Conservation (phyloP, 2,797 vertebrate species). For the Naso thynnoides region DNA sequence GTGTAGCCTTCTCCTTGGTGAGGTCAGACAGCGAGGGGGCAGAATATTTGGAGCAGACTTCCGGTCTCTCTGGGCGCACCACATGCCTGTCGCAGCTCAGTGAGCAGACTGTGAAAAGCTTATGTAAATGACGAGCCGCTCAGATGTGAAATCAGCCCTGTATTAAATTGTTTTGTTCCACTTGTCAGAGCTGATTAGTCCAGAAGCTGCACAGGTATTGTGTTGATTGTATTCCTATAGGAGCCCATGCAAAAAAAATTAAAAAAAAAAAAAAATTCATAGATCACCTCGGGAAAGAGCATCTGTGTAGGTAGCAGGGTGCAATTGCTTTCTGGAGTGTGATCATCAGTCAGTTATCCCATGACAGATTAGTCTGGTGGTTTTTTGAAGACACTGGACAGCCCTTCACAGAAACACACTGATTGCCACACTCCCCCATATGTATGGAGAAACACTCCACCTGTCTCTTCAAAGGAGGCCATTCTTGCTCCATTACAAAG, state of each 20-base stretch:
- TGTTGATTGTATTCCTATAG: slow-evolving; percentile 76
- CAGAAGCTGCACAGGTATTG: slow-evolving; percentile 80
- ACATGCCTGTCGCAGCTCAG: slow-evolving; percentile 82
- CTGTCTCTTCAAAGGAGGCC: slow-evolving; percentile 68
- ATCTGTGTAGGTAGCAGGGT: slow-evolving; percentile 75
- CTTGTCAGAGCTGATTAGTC: slow-evolving; percentile 85
- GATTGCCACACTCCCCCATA: slow-evolving; percentile 66
- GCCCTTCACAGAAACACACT: slow-evolving; percentile 64
- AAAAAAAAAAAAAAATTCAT: slow-evolving; percentile 38
- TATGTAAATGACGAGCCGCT: slow-evolving; percentile 84
- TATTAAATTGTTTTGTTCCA: slow-evolving; percentile 87
- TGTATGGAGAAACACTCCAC: slow-evolving; percentile 60
- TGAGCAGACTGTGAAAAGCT: slow-evolving; percentile 84
- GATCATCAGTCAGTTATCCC: slow-evolving; percentile 74
- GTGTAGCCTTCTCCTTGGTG: slow-evolving; percentile 73
- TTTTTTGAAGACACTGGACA: slow-evolving; percentile 69
- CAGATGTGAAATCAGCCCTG: slow-evolving; percentile 85
- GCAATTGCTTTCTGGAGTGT: slow-evolving; percentile 79
- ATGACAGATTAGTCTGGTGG: slow-evolving; percentile 67
- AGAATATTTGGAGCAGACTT: slow-evolving; percentile 76
- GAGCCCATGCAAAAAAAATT: slow-evolving; percentile 10
- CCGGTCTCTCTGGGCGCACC: slow-evolving; percentile 77
- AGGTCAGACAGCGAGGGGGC: slow-evolving; percentile 75
- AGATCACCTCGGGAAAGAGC: slow-evolving; percentile 69
- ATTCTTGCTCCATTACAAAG: slow-evolving; percentile 54